phyloP scores from a whole-genome alignment of 2,113 vertebrate species.

The Leuciscus idus region DNA sequence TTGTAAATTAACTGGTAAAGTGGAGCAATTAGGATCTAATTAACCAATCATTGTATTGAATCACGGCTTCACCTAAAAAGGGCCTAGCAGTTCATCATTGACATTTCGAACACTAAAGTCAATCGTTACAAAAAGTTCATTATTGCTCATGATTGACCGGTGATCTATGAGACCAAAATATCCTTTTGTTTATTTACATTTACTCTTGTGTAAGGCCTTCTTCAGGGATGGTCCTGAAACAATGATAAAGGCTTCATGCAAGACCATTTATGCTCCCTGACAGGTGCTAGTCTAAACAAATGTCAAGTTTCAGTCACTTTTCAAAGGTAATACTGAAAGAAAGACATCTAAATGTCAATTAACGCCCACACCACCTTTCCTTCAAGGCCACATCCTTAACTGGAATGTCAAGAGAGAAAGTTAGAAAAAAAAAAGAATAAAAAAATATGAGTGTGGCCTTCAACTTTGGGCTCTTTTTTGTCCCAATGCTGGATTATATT shows the following conservation, averaged over 20 bases:
- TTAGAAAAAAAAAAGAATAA: not conserved
- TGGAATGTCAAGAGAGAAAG: not conserved
- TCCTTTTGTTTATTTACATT: conserved; percentile 30
- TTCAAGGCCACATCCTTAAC: not conserved
- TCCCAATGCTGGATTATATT: not conserved
- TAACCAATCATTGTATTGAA: conserved; percentile 43
- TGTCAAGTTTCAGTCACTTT: conserved; percentile 36
- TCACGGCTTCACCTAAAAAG: not conserved
- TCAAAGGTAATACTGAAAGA: conserved; percentile 2
- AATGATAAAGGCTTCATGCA: conserved; percentile 3
- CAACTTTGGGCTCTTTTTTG: not conserved
- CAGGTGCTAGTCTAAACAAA: conserved; percentile 21
- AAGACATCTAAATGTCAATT: conserved; percentile 28
- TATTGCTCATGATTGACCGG: not conserved
- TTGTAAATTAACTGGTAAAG: conserved; percentile 45
- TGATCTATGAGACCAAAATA: conserved; percentile 10
- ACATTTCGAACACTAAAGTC: not conserved
- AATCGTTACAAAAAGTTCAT: not conserved
- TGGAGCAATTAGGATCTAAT: conserved; percentile 48
- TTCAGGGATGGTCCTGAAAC: not conserved
- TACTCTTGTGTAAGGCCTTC: not conserved
- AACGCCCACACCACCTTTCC: not conserved
- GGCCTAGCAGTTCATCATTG: not conserved
- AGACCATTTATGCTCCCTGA: not conserved
- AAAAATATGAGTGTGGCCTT: too few relatives aligned